Base-by-base conservation (phyloP, 2,797 vertebrate genomes). In the Apogon hyalosoma region DNA sequence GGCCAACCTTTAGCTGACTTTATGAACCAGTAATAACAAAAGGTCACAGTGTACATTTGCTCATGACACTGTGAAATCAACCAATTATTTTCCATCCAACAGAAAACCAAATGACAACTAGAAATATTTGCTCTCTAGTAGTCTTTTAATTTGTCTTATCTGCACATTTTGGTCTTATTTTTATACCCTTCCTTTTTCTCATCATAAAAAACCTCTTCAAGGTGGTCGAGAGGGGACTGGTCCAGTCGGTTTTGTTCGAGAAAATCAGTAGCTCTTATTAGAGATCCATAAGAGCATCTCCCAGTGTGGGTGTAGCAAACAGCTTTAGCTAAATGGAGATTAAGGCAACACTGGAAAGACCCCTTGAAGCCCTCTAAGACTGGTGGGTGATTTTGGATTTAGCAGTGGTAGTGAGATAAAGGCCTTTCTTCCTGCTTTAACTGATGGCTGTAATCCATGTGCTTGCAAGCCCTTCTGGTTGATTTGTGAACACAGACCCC, bases 381-480 rank as follows among this genome's bases (percentile, higher is more conserved):
- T 82, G 61, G 66, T 79, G 83, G 88, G 87, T 86, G 83, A 88
- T 85, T 88, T 86, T 82, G 82, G 89, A 87, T 91, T 92, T 90
- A 86, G 73, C 58, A 68, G 61, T 70, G 61, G 65, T 84, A 65
- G 65, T 16, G 18, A 82, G 84, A 91, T 91, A 91, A 89, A 87
- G 77, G 68, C 74, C 80, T 80, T 87, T 81, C 67, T 87, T 78
- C 49, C 54, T 66, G 70, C 79, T 75, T 28, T 90, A 90, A 92
- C 84, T 89, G 87, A 90, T 80, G 84, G 72, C 69, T 81, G 71
- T 90, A 91, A 93, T 91, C 89, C 85, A 54, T 86, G 70, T 82
- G 74, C 84, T 78, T 69, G 77, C 78, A 75, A 77, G 63, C 43
- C 60, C 7, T 61, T 65, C 50, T 75, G 4, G 36, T 53, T 84